A percentile compares a stretch with the other conserved stretches of the same genome.
Conservation (phyloP, 2,113 vertebrate genomes). For the Neodon shergylaensis region DNA sequence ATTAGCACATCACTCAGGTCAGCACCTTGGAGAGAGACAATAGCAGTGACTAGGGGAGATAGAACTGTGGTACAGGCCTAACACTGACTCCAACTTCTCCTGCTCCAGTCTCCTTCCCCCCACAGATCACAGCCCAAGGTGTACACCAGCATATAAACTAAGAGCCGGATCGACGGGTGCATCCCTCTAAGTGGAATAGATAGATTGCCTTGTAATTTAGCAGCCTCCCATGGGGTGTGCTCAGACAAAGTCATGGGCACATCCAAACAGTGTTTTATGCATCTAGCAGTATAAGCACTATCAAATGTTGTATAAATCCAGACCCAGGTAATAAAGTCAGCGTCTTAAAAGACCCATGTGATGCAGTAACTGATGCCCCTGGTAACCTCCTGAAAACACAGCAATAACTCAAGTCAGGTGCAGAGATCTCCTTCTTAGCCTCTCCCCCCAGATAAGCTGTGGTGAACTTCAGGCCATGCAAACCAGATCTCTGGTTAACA, state of each 20-base stretch:
- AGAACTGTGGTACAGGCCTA: fast-evolving
- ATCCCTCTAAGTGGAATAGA: neutral
- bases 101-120: neutral
- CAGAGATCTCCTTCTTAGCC: neutral
- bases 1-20: fast-evolving
- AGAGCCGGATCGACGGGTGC: neutral
- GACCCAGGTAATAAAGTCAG: conserved; percentile 70
- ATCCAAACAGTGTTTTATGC: conserved; percentile 29
- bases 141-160: neutral
- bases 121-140: neutral
- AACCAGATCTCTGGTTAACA: neutral
- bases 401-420: conserved; percentile 34
- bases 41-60: neutral
- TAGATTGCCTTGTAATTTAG: conserved; percentile 55
- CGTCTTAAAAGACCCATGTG: conserved; percentile 26
- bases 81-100: fast-evolving
- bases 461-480: neutral
- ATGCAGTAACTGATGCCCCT: conserved; percentile 42
- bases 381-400: conserved; percentile 33
- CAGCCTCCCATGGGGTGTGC: neutral
- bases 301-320: conserved; percentile 63
- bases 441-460: neutral
- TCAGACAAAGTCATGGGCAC: conserved; percentile 27
- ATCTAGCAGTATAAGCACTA: conserved; percentile 34
- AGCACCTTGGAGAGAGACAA: too few species aligned